Conservation (phyloP, 2,888 invertebrate species). For the Erebia ligea region DNA sequence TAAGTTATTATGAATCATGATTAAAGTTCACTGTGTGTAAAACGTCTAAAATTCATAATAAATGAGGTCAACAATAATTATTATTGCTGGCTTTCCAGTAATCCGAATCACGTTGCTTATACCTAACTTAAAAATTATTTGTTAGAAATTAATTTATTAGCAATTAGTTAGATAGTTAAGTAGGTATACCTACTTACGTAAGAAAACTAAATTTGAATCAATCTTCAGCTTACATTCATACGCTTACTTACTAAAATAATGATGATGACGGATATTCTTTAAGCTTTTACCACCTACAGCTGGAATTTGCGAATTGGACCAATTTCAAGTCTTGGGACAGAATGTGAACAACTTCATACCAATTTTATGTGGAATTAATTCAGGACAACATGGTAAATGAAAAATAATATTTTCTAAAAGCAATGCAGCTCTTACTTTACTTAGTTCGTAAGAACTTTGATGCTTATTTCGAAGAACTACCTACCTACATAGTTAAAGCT, state of each 20-base stretch:
- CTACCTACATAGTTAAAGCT: too few relatives aligned
- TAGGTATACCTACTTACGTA: too few relatives aligned
- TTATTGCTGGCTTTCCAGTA: not conserved
- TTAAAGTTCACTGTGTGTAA: not conserved
- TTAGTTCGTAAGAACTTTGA: not conserved
- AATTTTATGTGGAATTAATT: constrained; percentile 88
- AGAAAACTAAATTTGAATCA: too few relatives aligned
- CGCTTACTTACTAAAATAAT: not conserved
- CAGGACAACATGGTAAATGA: constrained; percentile 87
- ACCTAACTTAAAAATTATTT: too few relatives aligned
- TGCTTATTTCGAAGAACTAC: not conserved
- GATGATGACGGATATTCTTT: constrained; percentile 15
- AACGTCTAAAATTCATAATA: not conserved
- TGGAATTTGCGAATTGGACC: constrained; percentile 87
- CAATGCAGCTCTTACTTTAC: too few relatives aligned
- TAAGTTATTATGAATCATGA: not conserved
- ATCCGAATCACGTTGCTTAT: not conserved
- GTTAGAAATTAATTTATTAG: too few relatives aligned
- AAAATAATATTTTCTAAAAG: too few relatives aligned
- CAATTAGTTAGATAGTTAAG: too few relatives aligned
- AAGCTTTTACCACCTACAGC: constrained; percentile 87
- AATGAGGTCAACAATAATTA: too few relatives aligned
- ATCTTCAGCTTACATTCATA: too few relatives aligned
- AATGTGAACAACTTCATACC: constrained; percentile 87
- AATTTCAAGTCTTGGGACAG: constrained; percentile 88